A percentile compares a stretch with the other conserved stretches of the same genome.
These are phyloP conservation scores for Euplagia quadripunctaria DNA, from an alignment of 2,888 invertebrate genomes.

Conservation along the genomic window DNA sequence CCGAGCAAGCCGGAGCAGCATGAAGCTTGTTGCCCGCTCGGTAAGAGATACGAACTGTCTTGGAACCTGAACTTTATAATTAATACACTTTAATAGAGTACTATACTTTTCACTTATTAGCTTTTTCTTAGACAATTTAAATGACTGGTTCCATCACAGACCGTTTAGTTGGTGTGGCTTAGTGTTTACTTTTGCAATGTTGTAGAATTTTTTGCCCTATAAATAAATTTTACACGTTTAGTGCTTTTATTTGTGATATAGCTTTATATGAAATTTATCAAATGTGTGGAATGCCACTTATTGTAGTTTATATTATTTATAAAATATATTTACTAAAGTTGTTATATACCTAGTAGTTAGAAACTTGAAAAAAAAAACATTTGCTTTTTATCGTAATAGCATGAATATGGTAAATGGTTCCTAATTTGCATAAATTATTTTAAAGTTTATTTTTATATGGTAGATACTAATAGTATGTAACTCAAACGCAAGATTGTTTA, in stretches of 20 bases:
- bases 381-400: constrained; percentile 64
- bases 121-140: constrained; percentile 38
- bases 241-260: constrained; percentile 62
- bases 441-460: constrained; percentile 65
- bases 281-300: constrained; percentile 64
- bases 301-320: constrained; percentile 49
- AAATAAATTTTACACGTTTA: constrained; percentile 64
- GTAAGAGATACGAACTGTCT: constrained; percentile 86
- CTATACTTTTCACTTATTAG: constrained; percentile 32
- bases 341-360: constrained; percentile 43
- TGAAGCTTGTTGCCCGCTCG: constrained; percentile 96
- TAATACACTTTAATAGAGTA: constrained; percentile 17
- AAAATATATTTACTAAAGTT: constrained; percentile 48
- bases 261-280: constrained; percentile 54
- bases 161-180: constrained; percentile 77
- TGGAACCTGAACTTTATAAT: constrained; percentile 55
- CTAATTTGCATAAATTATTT: constrained; percentile 69
- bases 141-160: constrained; percentile 70
- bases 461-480: constrained; percentile 70
- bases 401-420: constrained; percentile 73
- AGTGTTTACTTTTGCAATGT: constrained; percentile 66
- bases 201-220: constrained; percentile 58
- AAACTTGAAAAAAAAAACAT: constrained; percentile 37
- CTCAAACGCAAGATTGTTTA: constrained; percentile 73
- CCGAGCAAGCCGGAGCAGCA: constrained; percentile 96